phyloP scores from a whole-genome alignment of 1,140 invertebrate species.

The Magallana angulata region DNA sequence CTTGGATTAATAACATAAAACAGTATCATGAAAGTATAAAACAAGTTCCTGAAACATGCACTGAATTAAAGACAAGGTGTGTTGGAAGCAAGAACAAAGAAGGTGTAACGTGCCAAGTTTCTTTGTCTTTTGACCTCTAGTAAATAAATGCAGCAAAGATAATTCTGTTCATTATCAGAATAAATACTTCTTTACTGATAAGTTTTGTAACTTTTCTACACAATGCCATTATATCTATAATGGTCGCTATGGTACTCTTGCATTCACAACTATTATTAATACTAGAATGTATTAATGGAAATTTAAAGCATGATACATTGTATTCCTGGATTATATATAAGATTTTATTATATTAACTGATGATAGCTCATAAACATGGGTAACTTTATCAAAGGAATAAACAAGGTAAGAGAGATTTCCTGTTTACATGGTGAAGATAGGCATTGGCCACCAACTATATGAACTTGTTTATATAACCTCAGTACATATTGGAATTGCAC shows the following conservation, averaged over 20 bases:
- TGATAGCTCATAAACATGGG: background rate
- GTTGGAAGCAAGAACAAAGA: background rate
- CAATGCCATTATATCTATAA: background rate
- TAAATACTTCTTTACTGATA: slow-evolving; percentile 19
- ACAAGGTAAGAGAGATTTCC: background rate
- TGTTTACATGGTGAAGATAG: too few species aligned
- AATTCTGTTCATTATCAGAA: slow-evolving; percentile 21
- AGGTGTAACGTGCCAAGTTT: background rate
- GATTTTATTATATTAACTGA: too few species aligned
- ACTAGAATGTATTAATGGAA: background rate
- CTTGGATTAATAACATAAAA: too few species aligned
- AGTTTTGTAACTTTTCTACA: background rate
- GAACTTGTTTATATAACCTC: too few species aligned
- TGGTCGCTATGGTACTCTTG: slow-evolving; percentile 1
- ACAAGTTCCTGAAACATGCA: too few species aligned
- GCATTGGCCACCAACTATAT: too few species aligned
- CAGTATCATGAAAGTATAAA: too few species aligned
- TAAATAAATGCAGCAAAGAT: slow-evolving; percentile 31
- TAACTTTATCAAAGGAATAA: background rate
- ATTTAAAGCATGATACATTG: background rate
- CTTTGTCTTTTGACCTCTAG: background rate
- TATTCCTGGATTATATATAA: background rate
- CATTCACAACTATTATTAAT: background rate
- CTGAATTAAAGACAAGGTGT: too few species aligned
- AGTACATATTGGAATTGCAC: too few species aligned